Percentiles rank a stretch among this genome's conserved stretches.
Conservation (phyloP, 2,888 invertebrate genomes). For the Lasioglossum villosulum region DNA sequence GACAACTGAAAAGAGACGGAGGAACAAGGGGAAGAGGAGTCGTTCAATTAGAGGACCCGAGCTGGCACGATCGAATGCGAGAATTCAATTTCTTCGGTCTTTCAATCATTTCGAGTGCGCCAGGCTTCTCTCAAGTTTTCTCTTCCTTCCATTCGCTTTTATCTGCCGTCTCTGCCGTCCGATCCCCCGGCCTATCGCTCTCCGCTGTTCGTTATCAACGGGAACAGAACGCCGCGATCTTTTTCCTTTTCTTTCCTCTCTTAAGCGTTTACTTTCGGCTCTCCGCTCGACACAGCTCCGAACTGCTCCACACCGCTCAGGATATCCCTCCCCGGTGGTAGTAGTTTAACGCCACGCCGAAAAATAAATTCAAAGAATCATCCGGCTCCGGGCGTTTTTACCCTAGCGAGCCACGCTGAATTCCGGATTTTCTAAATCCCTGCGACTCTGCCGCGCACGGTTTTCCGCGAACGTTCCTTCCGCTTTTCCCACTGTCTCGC, state of each 20-base stretch:
- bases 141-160: constrained; percentile 46
- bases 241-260: constrained; percentile 28
- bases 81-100: constrained; percentile 79
- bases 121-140: constrained; percentile 58
- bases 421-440: constrained; percentile 46
- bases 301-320: background rate
- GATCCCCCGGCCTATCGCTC: constrained; percentile 45
- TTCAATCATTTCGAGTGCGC: constrained; percentile 78
- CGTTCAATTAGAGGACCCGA: constrained; percentile 77
- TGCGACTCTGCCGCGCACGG: background rate
- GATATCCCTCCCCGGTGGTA: background rate
- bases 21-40: constrained; percentile 67
- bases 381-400: background rate
- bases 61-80: constrained; percentile 72
- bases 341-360: constrained; percentile 28
- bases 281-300: background rate
- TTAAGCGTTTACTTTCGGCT: constrained; percentile 36
- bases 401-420: background rate
- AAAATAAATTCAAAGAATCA: constrained; percentile 48
- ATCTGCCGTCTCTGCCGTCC: constrained; percentile 40
- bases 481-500: constrained; percentile 3
- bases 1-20: constrained; percentile 44
- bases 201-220: constrained; percentile 64
- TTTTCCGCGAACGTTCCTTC: constrained; percentile 4
- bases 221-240: constrained; percentile 45